These are phyloP conservation scores for Cebidichthys violaceus DNA, from an alignment of 2,113 vertebrate species.

Conservation along the genomic window DNA sequence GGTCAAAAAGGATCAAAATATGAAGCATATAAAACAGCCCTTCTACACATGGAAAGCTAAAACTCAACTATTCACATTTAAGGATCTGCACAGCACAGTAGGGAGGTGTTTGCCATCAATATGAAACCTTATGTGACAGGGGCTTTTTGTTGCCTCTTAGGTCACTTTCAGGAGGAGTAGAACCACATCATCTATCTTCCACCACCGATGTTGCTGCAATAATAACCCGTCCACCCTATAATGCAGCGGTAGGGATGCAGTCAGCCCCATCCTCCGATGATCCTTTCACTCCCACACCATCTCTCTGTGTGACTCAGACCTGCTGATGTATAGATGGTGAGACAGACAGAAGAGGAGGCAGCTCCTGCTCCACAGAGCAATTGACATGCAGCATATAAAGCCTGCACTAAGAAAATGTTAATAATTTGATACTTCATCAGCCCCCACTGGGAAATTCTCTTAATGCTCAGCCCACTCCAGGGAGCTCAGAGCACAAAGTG, in stretches of 20 bases:
- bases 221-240: conserved; percentile 71
- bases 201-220: conserved; percentile 59
- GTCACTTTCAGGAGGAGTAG: conserved; percentile 50
- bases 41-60: conserved; percentile 28
- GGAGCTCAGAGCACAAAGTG: conserved; percentile 24
- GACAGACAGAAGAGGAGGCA: conserved; percentile 71
- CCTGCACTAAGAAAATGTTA: conserved; percentile 58
- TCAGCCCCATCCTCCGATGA: conserved; percentile 57
- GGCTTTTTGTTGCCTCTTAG: conserved; percentile 48
- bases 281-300: conserved; percentile 71
- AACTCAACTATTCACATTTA: conserved; percentile 34
- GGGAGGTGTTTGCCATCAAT: conserved; percentile 44
- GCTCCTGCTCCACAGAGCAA: conserved; percentile 45
- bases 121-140: conserved; percentile 53
- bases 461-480: conserved; percentile 29
- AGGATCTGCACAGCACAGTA: conserved; percentile 31
- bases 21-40: conserved; percentile 15
- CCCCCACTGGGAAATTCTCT: conserved; percentile 38
- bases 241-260: conserved; percentile 65
- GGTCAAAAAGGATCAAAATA: conserved; percentile 37
- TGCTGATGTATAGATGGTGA: conserved; percentile 74
- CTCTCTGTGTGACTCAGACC: conserved; percentile 72
- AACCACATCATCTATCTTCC: conserved; percentile 61
- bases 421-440: conserved; percentile 59
- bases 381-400: conserved; percentile 56